A percentile compares a stretch with the other conserved stretches of the same genome.
phyloP scores from a whole-genome alignment of 1,140 invertebrate species.

The Meloidogyne hapla region DNA sequence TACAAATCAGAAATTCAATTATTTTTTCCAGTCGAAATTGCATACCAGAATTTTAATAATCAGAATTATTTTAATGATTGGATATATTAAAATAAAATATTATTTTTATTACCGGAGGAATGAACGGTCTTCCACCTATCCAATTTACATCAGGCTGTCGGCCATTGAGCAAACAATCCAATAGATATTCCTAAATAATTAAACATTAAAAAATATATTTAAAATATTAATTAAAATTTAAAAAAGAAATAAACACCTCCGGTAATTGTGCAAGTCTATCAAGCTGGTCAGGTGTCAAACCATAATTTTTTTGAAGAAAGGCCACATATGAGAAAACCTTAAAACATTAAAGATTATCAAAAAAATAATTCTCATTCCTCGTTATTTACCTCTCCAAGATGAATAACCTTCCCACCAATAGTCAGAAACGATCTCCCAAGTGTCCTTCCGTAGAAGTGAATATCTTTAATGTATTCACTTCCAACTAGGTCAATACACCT shows the following conservation, averaged over 20 bases:
- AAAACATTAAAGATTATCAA: background rate
- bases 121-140: slow-evolving; percentile 60
- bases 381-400: slow-evolving; percentile 54
- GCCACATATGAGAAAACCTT: slow-evolving; percentile 60
- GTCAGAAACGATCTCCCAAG: slow-evolving; percentile 61
- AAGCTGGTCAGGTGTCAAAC: slow-evolving; percentile 61
- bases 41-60: too few species aligned
- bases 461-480: slow-evolving; percentile 63
- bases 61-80: too few species aligned
- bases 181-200: slow-evolving; percentile 56
- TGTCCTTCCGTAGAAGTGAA: slow-evolving; percentile 62
- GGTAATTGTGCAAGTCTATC: slow-evolving; percentile 62
- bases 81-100: too few species aligned
- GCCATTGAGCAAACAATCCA: slow-evolving; percentile 62
- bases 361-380: background rate
- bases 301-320: slow-evolving; percentile 64
- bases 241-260: slow-evolving; percentile 35
- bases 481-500: slow-evolving; percentile 56
- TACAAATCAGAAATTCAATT: too few species aligned
- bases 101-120: slow-evolving; percentile 59
- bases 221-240: background rate
- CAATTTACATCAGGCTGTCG: slow-evolving; percentile 64
- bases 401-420: slow-evolving; percentile 64
- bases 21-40: too few species aligned
- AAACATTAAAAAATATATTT: too few species aligned